A percentile compares a stretch with the other conserved stretches of the same genome.
Evolutionary conservation across 2,888 invertebrate genomes (phyloP).

Genomic region (Parnassius orleans): DNA sequence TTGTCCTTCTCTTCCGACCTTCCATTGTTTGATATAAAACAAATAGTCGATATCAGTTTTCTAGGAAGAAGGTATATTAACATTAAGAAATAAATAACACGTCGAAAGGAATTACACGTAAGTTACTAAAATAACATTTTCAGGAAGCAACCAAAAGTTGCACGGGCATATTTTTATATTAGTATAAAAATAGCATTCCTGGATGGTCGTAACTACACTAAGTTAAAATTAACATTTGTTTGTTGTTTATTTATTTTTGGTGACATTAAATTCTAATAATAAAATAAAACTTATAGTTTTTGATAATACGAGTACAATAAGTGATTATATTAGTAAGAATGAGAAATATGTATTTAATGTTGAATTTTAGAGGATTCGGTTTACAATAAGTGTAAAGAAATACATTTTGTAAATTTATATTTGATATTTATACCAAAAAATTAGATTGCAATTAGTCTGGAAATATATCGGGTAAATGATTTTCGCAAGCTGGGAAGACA

Average conservation of each 20-base stretch:
- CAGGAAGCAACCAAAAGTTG: conserved; percentile 27
- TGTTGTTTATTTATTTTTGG: conserved; percentile 20
- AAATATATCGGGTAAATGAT: too few species aligned
- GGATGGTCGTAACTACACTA: conserved; percentile 12
- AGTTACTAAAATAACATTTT: conserved; percentile 19
- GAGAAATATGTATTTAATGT: too few species aligned
- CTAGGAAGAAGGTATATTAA: background rate
- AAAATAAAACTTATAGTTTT: background rate
- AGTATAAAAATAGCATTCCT: conserved; percentile 16
- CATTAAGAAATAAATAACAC: background rate
- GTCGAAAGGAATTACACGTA: conserved; percentile 3
- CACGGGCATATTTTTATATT: conserved; percentile 18
- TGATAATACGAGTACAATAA: too few species aligned
- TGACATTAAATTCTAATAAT: conserved; percentile 15
- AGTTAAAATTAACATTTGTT: conserved; percentile 22
- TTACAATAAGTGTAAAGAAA: too few species aligned
- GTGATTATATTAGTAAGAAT: too few species aligned
- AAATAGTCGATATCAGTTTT: background rate
- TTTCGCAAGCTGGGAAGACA: too few species aligned
- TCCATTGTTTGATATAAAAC: conserved; percentile 20
- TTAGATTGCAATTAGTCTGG: too few species aligned
- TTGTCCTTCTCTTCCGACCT: conserved; percentile 19
- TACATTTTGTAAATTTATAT: too few species aligned
- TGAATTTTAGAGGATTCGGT: too few species aligned
- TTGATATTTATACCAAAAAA: too few species aligned